Percentiles rank a stretch among this genome's conserved stretches.
Conservation (phyloP, 2,113 vertebrate genomes). For the Hyla sarda region DNA sequence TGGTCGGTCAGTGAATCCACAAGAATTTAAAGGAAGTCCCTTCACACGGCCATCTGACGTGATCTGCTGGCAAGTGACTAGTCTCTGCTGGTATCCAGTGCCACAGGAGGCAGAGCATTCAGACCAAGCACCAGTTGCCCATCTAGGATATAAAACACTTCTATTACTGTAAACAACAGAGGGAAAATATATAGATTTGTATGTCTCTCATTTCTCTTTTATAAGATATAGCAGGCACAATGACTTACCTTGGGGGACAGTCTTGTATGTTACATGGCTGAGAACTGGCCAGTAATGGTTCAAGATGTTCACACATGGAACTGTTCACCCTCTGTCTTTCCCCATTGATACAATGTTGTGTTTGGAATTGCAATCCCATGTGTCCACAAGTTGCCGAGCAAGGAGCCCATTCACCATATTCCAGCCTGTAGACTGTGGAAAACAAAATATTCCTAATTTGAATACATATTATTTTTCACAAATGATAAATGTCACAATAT, state of each 20-base stretch:
- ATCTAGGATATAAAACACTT: constrained; percentile 69
- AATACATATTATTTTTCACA: not conserved
- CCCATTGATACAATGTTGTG: constrained; percentile 68
- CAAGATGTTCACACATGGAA: constrained; percentile 73
- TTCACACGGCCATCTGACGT: constrained; percentile 63
- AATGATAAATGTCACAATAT: not conserved
- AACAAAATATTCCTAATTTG: constrained; percentile 1
- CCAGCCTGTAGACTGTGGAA: constrained; percentile 78
- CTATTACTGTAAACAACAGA: not conserved
- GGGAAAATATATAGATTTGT: not conserved
- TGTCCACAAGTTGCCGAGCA: constrained; percentile 87
- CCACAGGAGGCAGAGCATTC: constrained; percentile 83
- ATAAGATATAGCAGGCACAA: not conserved
- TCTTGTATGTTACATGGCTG: constrained; percentile 78
- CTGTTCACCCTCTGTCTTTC: constrained; percentile 70
- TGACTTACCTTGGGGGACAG: constrained; percentile 83
- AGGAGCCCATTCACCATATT: constrained; percentile 75
- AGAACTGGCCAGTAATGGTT: constrained; percentile 68
- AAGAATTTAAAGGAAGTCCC: constrained; percentile 62
- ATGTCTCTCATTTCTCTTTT: not conserved
- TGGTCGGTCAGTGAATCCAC: constrained; percentile 66
- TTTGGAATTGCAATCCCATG: constrained; percentile 73
- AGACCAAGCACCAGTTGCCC: constrained; percentile 78
- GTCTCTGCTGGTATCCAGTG: constrained; percentile 74
- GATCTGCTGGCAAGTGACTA: constrained; percentile 75